These are phyloP conservation scores for Pollenia labialis DNA, from an alignment of 2,888 invertebrate genomes.

Conservation along the genomic window DNA sequence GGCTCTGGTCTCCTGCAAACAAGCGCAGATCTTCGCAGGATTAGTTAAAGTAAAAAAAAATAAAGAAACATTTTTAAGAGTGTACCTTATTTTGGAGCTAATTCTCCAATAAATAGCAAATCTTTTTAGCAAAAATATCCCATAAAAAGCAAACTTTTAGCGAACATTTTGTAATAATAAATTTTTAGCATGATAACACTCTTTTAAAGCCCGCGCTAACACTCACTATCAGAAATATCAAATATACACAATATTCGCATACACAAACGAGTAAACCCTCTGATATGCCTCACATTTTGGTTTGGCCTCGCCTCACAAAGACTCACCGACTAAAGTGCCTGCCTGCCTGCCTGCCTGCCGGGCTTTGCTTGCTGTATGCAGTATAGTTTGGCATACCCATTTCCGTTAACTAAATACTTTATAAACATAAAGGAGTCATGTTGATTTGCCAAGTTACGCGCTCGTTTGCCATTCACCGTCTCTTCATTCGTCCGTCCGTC, in stretches of 20 bases:
- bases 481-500: no score
- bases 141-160: no score
- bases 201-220: conserved; percentile 1
- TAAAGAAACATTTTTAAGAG: no score
- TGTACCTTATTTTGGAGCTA: no score
- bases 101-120: no score
- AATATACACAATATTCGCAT: not conserved
- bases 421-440: conserved; percentile 62
- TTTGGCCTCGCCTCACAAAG: conserved; percentile 43
- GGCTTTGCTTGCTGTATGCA: not conserved
- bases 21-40: no score
- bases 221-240: not conserved
- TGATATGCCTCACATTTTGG: conserved; percentile 24
- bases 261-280: not conserved
- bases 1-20: no score
- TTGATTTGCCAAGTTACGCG: conserved; percentile 66
- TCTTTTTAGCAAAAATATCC: no score
- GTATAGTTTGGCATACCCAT: conserved; percentile 53
- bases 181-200: not conserved
- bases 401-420: conserved; percentile 70
- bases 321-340: not conserved
- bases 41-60: no score
- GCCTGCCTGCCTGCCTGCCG: conserved; percentile 12
- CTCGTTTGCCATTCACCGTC: conserved; percentile 48
- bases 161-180: no score